Base-by-base conservation (phyloP, 1,140 invertebrate species). In the Sarcophaga peregrina region DNA sequence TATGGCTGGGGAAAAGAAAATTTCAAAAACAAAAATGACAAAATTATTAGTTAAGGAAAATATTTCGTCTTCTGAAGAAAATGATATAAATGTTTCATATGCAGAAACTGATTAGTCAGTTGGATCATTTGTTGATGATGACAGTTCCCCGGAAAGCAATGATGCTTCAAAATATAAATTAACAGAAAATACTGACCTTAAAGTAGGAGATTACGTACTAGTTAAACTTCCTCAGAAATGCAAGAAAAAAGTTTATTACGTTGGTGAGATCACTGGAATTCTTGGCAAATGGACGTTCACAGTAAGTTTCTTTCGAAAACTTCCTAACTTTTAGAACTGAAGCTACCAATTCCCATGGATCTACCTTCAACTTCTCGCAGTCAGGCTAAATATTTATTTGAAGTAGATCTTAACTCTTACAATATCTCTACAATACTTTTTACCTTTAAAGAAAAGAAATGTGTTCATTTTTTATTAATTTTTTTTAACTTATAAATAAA, bases 121-220 rank as follows among this genome's bases (percentile, higher is more conserved):
- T 37, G 68, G 68, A 73, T 73, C 68, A 20, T 73, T 73, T 73
- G 68, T 73, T 37, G 68, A 73, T 20, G n/a, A 37, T 37, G 68
- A 73, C n/a, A 73, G 8, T 73, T 20, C 25, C 8, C 68, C 68
- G 7, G 68, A 73, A 73, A 37, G n/a, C 68, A 17, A 17, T 37
- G 68, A 10, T 73, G n/a, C 25, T n/a, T 73, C 68, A 73, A 73
- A 73, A 73, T 73, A 73, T 6, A 73, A 73, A 73, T 73, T 73
- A 37, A 37, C 68, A 20, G 68, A 73, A 73, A 37, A 10, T 73
- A 37, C 25, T 17, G 68, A 37, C 68, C 68, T 73, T 73, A 73
- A 73, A 17, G 68, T 73, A 73, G 68, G 68, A 17, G 68, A 73
- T 73, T 73, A 73, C n/a, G 25, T 73, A 8, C 68, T 72, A 17